Evolutionary conservation across 2,797 vertebrate genomes (phyloP).

Genomic region (Paratrypauchen microcephalus): DNA sequence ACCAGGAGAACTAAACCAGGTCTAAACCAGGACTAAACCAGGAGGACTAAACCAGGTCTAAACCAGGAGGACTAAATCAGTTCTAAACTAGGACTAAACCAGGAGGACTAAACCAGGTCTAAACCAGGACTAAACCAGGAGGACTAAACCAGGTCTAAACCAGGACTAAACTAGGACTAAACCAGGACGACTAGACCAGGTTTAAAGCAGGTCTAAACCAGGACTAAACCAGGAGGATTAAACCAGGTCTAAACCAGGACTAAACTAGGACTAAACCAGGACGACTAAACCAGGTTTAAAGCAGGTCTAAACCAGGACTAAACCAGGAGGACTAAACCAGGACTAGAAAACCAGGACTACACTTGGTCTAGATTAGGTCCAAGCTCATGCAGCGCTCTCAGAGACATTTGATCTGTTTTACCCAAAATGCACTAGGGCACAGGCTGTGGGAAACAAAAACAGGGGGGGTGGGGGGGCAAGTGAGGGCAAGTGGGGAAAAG

Average conservation of each 20-base stretch:
- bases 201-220: not conserved
- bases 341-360: not conserved
- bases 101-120: not conserved
- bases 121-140: not conserved
- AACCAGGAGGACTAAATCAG: not conserved
- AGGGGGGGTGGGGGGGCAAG: not conserved
- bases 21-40: not conserved
- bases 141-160: not conserved
- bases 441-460: not conserved
- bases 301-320: not conserved
- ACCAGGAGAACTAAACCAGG: not conserved
- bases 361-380: constrained; percentile 41
- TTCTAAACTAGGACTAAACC: not conserved
- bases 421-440: too few relatives aligned
- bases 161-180: not conserved
- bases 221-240: not conserved
- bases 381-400: not conserved
- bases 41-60: not conserved
- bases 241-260: not conserved
- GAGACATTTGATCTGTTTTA: too few relatives aligned
- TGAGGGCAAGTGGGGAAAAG: not conserved
- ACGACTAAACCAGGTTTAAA: not conserved
- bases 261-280: not conserved
- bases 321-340: not conserved
- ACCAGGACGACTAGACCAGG: not conserved